phyloP scores from a whole-genome alignment of 2,113 vertebrate genomes.

The Engystomops pustulosus region DNA sequence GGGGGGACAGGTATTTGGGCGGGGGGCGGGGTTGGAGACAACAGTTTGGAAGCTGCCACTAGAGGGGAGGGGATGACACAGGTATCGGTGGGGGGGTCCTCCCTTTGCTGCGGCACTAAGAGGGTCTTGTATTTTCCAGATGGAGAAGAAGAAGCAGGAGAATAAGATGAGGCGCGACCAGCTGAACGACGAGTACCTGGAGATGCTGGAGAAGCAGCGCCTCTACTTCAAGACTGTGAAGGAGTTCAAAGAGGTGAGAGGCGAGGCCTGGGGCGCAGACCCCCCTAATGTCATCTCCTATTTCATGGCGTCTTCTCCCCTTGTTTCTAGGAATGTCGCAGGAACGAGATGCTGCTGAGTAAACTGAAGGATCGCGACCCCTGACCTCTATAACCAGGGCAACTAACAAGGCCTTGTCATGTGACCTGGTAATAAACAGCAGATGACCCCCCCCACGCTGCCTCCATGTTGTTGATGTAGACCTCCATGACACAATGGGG shows the following conservation, averaged over 20 bases:
- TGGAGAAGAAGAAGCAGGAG: conserved; percentile 98
- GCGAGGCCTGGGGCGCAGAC: neutral
- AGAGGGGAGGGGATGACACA: no score
- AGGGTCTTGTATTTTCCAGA: conserved; percentile 71
- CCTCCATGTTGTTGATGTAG: no score
- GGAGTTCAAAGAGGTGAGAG: conserved; percentile 96
- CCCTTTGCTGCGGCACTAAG: neutral
- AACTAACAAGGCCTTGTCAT: no score
- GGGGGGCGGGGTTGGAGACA: no score
- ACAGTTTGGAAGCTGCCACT: no score
- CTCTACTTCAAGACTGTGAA: conserved; percentile 99
- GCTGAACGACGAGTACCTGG: conserved; percentile 94
- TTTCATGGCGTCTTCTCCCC: neutral
- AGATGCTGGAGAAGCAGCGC: conserved; percentile 93
- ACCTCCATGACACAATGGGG: no score
- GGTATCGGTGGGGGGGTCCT: no score
- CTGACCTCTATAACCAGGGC: neutral
- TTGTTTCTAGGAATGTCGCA: conserved; percentile 35
- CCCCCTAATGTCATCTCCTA: no score
- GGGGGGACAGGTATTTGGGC: no score
- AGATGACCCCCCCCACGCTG: no score
- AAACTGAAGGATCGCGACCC: conserved; percentile 1
- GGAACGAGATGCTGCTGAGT: conserved; percentile 35
- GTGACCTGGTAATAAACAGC: no score
- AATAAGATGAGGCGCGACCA: conserved; percentile 98